A percentile compares a stretch with the other conserved stretches of the same genome.
phyloP scores from a whole-genome alignment of 1,140 invertebrate genomes.

The Drosophila cardini region DNA sequence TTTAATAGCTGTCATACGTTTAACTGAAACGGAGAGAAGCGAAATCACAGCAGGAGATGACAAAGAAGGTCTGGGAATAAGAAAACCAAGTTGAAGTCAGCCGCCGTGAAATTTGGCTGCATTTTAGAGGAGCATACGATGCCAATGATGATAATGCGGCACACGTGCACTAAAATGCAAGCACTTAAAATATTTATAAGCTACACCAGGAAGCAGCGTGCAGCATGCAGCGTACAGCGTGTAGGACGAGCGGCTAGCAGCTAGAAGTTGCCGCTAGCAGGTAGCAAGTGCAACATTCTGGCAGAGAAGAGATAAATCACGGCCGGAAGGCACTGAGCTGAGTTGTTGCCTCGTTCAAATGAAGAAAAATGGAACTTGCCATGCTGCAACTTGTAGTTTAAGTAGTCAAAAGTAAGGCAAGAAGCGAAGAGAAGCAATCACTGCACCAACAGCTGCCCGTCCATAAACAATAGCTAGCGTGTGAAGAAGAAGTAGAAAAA shows the following conservation, averaged over 20 bases:
- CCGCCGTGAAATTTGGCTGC: slow-evolving; percentile 52
- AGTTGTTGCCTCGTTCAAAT: slow-evolving; percentile 63
- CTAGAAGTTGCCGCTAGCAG: background rate
- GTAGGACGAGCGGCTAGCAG: no score
- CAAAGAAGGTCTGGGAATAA: slow-evolving; percentile 31
- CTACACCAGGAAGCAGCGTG: slow-evolving; percentile 19
- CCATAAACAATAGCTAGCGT: slow-evolving; percentile 46
- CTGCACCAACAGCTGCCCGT: slow-evolving; percentile 46
- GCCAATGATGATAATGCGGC: slow-evolving; percentile 71
- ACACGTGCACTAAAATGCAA: slow-evolving; percentile 80
- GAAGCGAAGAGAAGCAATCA: slow-evolving; percentile 23
- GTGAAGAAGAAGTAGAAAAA: background rate
- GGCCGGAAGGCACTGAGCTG: slow-evolving; percentile 50
- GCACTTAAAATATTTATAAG: slow-evolving; percentile 82
- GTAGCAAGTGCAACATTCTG: slow-evolving; percentile 46
- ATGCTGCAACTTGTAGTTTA: slow-evolving; percentile 47
- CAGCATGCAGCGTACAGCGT: no score
- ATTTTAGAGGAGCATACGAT: slow-evolving; percentile 54
- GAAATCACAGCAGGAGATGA: slow-evolving; percentile 44
- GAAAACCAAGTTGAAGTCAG: background rate
- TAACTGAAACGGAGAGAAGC: slow-evolving; percentile 4
- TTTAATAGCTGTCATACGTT: slow-evolving; percentile 50
- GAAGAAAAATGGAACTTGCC: slow-evolving; percentile 71
- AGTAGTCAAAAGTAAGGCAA: slow-evolving; percentile 49
- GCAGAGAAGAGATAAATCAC: slow-evolving; percentile 68